A percentile compares a stretch with the other conserved stretches of the same genome.
phyloP scores from a whole-genome alignment of 2,113 vertebrate species.

The Podarcis muralis region DNA sequence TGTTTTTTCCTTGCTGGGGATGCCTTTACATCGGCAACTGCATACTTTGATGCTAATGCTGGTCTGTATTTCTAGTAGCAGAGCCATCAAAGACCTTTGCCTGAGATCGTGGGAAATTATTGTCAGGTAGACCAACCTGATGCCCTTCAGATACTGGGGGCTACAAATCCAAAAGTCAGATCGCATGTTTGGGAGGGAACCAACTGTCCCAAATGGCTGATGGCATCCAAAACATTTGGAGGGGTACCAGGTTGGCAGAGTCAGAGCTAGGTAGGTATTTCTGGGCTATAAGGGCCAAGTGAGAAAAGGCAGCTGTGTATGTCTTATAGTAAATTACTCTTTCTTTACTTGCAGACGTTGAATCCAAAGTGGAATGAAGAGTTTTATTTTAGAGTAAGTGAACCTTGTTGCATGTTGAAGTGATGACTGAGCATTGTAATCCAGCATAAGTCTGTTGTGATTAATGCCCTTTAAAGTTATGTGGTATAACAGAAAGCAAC shows the following conservation, averaged over 20 bases:
- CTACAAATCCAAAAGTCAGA: too few species aligned
- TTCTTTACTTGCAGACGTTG: constrained; percentile 78
- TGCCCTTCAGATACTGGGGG: too few species aligned
- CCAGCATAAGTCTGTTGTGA: not conserved
- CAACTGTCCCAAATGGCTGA: too few species aligned
- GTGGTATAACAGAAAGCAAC: too few species aligned
- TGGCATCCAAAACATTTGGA: too few species aligned
- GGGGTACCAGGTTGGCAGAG: too few species aligned
- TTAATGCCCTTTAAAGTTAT: not conserved
- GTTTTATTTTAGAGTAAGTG: constrained; percentile 92
- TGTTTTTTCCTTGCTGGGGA: too few species aligned
- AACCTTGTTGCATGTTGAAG: not conserved
- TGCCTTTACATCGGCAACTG: not conserved
- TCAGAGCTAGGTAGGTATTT: not conserved
- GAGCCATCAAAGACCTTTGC: not conserved
- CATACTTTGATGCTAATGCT: not conserved
- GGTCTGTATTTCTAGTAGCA: not conserved
- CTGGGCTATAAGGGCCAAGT: not conserved
- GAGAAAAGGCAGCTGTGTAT: not conserved
- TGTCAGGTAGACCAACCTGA: too few species aligned
- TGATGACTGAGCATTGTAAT: too few species aligned
- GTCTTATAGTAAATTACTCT: constrained; percentile 11
- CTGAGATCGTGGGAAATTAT: not conserved
- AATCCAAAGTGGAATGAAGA: constrained; percentile 98
- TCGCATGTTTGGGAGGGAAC: too few species aligned